Base-by-base conservation (phyloP, 2,113 vertebrate species). In the Chloebia gouldiae region DNA sequence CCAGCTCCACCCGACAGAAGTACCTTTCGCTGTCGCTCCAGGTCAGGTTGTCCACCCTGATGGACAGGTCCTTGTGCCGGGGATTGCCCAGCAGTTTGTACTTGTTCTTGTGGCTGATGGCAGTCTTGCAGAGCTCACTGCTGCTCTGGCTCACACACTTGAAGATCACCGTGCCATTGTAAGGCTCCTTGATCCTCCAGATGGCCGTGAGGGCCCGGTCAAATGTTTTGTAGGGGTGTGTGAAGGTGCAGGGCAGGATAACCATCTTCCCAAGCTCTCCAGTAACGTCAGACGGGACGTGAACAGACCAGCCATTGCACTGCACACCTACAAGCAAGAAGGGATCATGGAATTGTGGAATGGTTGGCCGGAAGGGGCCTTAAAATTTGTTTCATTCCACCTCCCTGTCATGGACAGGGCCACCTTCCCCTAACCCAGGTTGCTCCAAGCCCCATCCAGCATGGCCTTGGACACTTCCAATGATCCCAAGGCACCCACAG, bases 31-130 rank as follows among this genome's bases (percentile, higher is more conserved):
- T 97, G 97, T 99, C 99, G 5, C 97, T 98, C 97, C 99, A 98
- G 84, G 97, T 93, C 80, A 98, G 97, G 60, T 98, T 98, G 96
- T 98, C 99, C 28, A 99, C 98, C 66, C 98, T 98, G 96, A 99
- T 98, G 6, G 99, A 99, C 81, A 99, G 97, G 96, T 99, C 98
- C 97, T 99, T 99, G 78, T 98, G 98, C 78, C 98, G 95, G 2
- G 99, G 99, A 95, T 99, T 99, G 7, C 99, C 99, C 40, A 99
- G 98, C 93, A 99, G 98, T 6, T 98, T 98, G 97, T 98, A 99
- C 45, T 99, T 98, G 95, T 98, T 98, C 95, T 98, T 99, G 97
- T 98, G 98, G 96, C 98, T 97, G 7, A 98, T 91, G 9, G 97
- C 97, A 0, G 98, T 97, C 83, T 97, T 98, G n/a, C 99, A 99